These are phyloP conservation scores for Thymelicus lineola DNA, from an alignment of 2,888 invertebrate species.

Conservation along the genomic window DNA sequence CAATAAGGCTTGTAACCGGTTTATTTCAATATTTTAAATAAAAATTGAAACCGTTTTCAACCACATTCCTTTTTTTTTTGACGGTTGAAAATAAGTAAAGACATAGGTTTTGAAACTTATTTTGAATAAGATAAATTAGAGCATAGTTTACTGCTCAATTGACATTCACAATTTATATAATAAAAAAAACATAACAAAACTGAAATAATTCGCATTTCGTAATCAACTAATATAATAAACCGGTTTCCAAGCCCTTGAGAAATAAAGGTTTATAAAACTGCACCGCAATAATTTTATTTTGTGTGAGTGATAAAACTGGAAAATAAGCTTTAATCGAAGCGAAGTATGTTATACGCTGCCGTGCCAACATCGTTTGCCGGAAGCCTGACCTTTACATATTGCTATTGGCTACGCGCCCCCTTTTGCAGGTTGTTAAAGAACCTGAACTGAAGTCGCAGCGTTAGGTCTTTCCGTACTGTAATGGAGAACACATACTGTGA, in stretches of 20 bases:
- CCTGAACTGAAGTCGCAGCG: conserved; percentile 97
- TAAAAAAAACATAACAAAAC: too few species aligned
- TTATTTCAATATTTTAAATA: not conserved
- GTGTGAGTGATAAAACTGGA: conserved; percentile 67
- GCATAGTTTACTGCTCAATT: too few species aligned
- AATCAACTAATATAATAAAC: too few species aligned
- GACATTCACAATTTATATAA: too few species aligned
- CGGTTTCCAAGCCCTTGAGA: not conserved
- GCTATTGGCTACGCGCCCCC: conserved; percentile 93
- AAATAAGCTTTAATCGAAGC: conserved; percentile 73
- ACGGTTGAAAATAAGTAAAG: too few species aligned
- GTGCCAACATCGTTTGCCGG: conserved; percentile 72
- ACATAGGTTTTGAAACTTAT: too few species aligned
- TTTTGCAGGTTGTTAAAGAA: conserved; percentile 97
- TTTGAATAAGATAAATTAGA: too few species aligned
- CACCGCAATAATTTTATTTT: conserved; percentile 50
- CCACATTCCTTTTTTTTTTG: too few species aligned
- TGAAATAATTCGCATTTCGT: too few species aligned
- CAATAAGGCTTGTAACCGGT: not conserved
- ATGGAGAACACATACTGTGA: conserved; percentile 83
- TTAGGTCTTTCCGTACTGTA: conserved; percentile 98
- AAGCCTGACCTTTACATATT: conserved; percentile 70
- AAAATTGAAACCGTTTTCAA: too few species aligned
- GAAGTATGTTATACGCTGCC: conserved; percentile 76
- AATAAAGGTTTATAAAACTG: conserved; percentile 62